A percentile compares a stretch with the other conserved stretches of the same genome.
Evolutionary conservation across 2,797 vertebrate species (phyloP).

Genomic region (Tenualosa thibaudeaui): DNA sequence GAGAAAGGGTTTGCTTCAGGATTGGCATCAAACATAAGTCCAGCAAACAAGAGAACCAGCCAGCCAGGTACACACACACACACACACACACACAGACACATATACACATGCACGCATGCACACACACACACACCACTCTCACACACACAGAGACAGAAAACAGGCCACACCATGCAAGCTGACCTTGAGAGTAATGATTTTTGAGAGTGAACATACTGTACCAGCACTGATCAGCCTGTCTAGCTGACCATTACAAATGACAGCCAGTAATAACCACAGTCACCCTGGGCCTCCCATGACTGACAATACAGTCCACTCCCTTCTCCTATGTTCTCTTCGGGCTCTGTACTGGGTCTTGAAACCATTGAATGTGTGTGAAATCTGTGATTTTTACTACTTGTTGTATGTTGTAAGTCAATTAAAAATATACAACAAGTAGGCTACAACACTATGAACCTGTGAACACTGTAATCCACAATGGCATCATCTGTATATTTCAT

Average conservation of each 20-base stretch:
- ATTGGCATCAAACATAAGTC: neutral
- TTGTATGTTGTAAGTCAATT: too few species aligned
- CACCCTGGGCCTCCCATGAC: neutral
- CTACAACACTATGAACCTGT: too few species aligned
- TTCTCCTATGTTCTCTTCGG: neutral
- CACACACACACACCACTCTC: neutral
- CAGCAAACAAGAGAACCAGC: neutral
- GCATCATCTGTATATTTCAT: too few species aligned
- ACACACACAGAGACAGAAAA: too few species aligned
- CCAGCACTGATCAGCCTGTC: slow-evolving; percentile 7
- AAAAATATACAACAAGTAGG: too few species aligned
- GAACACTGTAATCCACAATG: too few species aligned
- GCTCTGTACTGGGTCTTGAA: neutral
- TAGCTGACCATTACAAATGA: neutral
- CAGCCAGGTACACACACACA: neutral
- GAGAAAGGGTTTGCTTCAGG: neutral
- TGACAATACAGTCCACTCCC: neutral
- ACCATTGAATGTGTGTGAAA: neutral
- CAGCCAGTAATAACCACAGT: neutral
- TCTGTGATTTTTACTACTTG: too few species aligned
- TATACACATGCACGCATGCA: neutral
- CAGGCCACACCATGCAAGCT: slow-evolving; percentile 1
- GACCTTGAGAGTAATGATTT: slow-evolving; percentile 1
- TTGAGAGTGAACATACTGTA: slow-evolving; percentile 8
- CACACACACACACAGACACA: too few species aligned